phyloP scores from a whole-genome alignment of 2,797 vertebrate species.

The Crax fasciolata region DNA sequence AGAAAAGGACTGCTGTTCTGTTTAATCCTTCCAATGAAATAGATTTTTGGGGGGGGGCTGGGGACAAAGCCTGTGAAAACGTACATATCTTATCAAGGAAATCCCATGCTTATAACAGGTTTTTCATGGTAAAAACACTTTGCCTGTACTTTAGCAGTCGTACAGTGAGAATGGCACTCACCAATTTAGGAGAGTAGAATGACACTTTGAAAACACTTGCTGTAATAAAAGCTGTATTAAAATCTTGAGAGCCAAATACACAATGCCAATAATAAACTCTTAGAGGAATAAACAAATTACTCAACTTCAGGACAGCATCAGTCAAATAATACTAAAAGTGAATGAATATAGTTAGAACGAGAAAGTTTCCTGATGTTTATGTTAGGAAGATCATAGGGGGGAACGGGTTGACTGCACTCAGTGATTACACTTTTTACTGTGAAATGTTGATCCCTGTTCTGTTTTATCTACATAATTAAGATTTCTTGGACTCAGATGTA shows the following conservation, averaged over 20 bases:
- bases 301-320: not conserved
- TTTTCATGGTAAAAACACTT: conserved; percentile 1
- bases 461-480: not conserved
- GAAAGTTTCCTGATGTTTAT: not conserved
- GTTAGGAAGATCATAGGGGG: not conserved
- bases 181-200: not conserved
- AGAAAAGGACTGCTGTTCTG: conserved; percentile 75
- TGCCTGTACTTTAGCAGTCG: not conserved
- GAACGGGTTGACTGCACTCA: not conserved
- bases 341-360: not conserved
- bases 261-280: not conserved
- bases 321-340: not conserved
- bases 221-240: not conserved
- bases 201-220: not conserved
- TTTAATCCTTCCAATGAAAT: conserved; percentile 74
- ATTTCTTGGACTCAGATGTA: not conserved
- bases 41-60: not conserved
- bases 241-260: not conserved
- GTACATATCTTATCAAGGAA: conserved; percentile 33
- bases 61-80: conserved; percentile 61
- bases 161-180: accelerated
- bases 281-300: not conserved
- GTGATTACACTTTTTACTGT: not conserved
- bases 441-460: not conserved
- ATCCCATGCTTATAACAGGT: not conserved